A percentile compares a stretch with the other conserved stretches of the same genome.
phyloP scores from a whole-genome alignment of 1,140 invertebrate species.

The Drosophila lacertosa region DNA sequence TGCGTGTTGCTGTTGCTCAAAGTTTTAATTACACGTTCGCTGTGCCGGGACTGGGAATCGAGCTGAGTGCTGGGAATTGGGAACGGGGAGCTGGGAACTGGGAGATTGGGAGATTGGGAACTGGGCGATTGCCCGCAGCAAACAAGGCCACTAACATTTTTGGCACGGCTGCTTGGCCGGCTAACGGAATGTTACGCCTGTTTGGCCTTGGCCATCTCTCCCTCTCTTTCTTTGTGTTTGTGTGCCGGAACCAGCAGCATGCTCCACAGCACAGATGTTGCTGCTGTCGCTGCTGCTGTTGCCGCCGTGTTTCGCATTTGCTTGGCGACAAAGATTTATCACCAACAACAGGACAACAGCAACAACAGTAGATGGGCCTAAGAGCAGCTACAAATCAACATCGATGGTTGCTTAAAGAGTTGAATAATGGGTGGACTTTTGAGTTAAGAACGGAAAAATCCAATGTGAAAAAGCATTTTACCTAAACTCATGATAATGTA shows the following conservation, averaged over 20 bases:
- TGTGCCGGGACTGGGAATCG: conserved; percentile 28
- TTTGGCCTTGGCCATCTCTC: conserved; percentile 31
- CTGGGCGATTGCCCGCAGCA: conserved; percentile 19
- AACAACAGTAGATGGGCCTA: conserved; percentile 7
- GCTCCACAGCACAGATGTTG: background rate
- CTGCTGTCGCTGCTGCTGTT: conserved; percentile 13
- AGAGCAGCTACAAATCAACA: conserved; percentile 4
- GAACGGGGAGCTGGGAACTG: background rate
- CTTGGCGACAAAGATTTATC: conserved; percentile 78
- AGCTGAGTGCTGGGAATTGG: background rate
- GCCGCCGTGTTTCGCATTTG: conserved; percentile 54
- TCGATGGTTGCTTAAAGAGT: conserved; percentile 15
- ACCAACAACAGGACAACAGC: conserved; percentile 31
- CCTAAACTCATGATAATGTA: too few species aligned
- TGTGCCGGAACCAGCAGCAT: conserved; percentile 17
- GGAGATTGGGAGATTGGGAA: background rate
- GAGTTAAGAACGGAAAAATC: background rate
- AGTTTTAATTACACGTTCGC: conserved; percentile 76
- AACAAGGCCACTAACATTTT: conserved; percentile 57
- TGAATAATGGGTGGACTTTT: background rate
- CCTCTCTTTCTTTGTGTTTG: too few species aligned
- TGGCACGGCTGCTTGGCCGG: conserved; percentile 24
- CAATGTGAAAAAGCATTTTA: too few species aligned
- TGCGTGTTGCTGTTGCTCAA: conserved; percentile 75
- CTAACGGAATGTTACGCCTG: conserved; percentile 6